Conservation (phyloP, 1,140 invertebrate species). For the Papilio dardanus region DNA sequence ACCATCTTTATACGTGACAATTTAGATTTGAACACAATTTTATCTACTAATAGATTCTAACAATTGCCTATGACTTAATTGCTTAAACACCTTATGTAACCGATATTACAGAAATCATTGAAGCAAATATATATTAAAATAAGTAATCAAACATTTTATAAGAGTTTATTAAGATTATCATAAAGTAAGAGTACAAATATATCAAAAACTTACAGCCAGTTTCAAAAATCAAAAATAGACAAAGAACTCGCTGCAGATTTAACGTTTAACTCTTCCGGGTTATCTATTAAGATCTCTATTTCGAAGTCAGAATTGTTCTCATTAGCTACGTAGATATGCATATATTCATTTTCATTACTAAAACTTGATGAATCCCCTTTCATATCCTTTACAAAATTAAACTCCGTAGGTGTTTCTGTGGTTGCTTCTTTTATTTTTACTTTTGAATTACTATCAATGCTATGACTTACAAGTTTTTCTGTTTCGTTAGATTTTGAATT, state of each 20-base stretch:
- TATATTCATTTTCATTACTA: not conserved
- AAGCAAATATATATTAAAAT: not conserved
- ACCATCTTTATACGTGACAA: constrained; percentile 28
- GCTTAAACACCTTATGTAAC: not conserved
- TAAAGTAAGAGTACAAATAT: no score
- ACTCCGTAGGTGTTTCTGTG: not conserved
- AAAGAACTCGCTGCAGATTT: constrained; percentile 30
- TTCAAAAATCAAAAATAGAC: constrained; percentile 32
- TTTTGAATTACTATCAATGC: no score
- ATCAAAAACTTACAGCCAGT: no score
- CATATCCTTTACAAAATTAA: not conserved
- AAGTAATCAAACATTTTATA: not conserved
- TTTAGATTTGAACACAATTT: constrained; percentile 20
- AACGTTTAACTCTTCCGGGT: constrained; percentile 5
- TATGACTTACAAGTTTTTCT: no score
- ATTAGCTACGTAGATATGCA: not conserved
- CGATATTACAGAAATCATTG: not conserved
- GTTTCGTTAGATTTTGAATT: not conserved
- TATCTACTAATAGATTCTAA: constrained; percentile 16
- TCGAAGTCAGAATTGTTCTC: not conserved
- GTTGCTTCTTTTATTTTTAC: not conserved
- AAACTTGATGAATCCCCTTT: not conserved
- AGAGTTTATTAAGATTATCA: not conserved
- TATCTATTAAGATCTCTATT: not conserved
- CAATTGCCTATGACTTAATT: constrained; percentile 22